Evolutionary conservation across 64 coral and sea anemone species (phyloP), one percentile per base, ranked within the genome.

Genomic region (Stichodactyla helianthus): DNA sequence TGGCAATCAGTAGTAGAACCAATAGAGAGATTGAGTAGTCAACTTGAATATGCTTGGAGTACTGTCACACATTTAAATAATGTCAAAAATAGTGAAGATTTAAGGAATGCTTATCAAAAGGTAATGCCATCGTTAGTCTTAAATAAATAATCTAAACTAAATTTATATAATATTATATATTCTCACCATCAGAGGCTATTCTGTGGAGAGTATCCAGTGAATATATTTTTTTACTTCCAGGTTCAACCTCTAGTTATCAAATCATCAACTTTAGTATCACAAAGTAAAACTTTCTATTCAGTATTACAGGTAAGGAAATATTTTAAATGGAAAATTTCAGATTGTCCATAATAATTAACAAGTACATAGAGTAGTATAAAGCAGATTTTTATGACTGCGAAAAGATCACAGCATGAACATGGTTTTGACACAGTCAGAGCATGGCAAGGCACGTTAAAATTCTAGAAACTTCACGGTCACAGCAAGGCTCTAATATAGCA

Each of bases 41-140:
- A 59, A 19, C 61, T 97, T 55, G 88, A 89, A 89, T 97, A 93
- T 86, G 94, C 91, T n/a, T 97, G 94, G 94, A 83, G 91, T 88
- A 78, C 87, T 51, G 89, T 92, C 20, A 90, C 91, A 53, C 94
- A 97, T 86, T 82, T 97, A 83, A 97, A 97, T 90, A 80, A 91
- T 84, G 94, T 97, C 53, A 50, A 87, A 27, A 97, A 97, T 52
- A 97, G 88, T 88, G 85, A 87, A 28, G 79, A 86, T 77, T 53
- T 97, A 20, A 86, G 94, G 70, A 78, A 64, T 80, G 91, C 85
- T n/a, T 92, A 93, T 79, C 88, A 97, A 90, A 84, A 97, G 91
- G 94, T 97, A 59, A 56, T 44, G 35, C 1, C 35, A 44, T 44
- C 0, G 2, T 44, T 1, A 44, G 35, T 44, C 35, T 44, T 44